These are phyloP conservation scores for Dilophus febrilis DNA, from an alignment of 2,888 invertebrate genomes.

Conservation along the genomic window DNA sequence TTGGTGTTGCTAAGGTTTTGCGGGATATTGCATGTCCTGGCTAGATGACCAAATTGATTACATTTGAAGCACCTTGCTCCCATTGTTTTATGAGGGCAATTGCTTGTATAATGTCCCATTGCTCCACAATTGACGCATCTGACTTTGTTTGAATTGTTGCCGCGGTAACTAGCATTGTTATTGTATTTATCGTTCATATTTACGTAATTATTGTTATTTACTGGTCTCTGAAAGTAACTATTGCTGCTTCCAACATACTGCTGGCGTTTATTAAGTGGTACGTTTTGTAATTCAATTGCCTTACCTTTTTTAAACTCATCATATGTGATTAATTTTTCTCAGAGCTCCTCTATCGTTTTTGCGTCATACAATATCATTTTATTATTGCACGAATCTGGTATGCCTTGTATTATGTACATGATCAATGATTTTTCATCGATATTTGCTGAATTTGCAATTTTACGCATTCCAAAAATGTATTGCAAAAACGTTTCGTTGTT, in stretches of 20 bases:
- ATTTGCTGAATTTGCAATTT: slow-evolving; percentile 7
- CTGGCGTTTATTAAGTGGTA: background rate
- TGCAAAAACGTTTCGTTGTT: slow-evolving; percentile 5
- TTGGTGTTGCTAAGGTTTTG: no score
- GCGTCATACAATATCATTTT: slow-evolving; percentile 5
- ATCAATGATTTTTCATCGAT: slow-evolving; percentile 8
- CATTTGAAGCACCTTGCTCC: slow-evolving; percentile 7
- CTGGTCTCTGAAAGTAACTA: no score
- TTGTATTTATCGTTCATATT: no score
- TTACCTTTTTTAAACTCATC: background rate
- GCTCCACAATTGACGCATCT: slow-evolving; percentile 7
- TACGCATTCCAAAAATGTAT: slow-evolving; percentile 8
- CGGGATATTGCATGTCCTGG: background rate
- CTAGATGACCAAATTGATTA: slow-evolving; percentile 7
- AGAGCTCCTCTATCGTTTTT: background rate
- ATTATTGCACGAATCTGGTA: slow-evolving; percentile 4
- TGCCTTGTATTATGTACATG: slow-evolving; percentile 6
- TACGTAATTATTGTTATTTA: no score
- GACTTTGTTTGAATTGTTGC: no score
- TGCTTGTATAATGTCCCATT: slow-evolving; percentile 4
- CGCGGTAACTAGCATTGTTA: no score
- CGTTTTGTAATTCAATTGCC: no score
- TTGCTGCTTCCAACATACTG: background rate
- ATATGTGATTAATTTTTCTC: background rate
- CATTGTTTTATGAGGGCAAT: slow-evolving; percentile 5